phyloP scores from a whole-genome alignment of 2,888 invertebrate genomes.

The Pandemis cinnamomeana region DNA sequence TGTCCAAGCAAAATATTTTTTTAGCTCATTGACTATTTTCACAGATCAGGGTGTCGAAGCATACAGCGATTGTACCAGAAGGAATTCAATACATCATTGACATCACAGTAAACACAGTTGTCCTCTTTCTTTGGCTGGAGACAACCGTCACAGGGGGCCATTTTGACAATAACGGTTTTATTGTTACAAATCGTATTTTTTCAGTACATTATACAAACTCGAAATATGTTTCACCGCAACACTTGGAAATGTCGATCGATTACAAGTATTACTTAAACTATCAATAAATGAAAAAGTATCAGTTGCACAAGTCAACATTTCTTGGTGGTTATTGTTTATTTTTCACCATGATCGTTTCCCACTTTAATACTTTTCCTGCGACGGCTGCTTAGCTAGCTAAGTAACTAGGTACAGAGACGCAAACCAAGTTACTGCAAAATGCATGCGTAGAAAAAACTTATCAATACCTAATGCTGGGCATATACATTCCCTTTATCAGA shows the following conservation, averaged over 20 bases:
- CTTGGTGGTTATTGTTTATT: too few relatives aligned
- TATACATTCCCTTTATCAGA: too few relatives aligned
- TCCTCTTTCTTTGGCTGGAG: constrained; percentile 89
- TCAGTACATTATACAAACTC: constrained; percentile 54
- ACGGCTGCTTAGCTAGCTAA: too few relatives aligned
- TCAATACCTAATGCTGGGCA: too few relatives aligned
- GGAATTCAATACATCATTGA: constrained; percentile 53
- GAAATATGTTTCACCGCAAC: constrained; percentile 50
- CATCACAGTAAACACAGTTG: constrained; percentile 78
- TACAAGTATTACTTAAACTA: constrained; percentile 67
- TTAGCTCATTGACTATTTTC: constrained; percentile 47
- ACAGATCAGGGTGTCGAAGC: constrained; percentile 30
- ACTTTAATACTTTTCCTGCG: too few relatives aligned
- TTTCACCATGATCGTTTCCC: too few relatives aligned
- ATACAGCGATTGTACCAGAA: constrained; percentile 1
- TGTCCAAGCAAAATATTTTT: too few relatives aligned
- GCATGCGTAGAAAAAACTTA: too few relatives aligned
- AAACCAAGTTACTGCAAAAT: too few relatives aligned
- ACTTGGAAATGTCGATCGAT: constrained; percentile 61
- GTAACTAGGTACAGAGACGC: too few relatives aligned
- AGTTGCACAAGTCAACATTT: too few relatives aligned
- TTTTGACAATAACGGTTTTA: constrained; percentile 92
- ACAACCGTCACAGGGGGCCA: constrained; percentile 80
- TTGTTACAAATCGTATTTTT: constrained; percentile 64
- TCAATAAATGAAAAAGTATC: too few relatives aligned